Percentiles rank a stretch among this genome's conserved stretches.
phyloP scores from a whole-genome alignment of 2,888 invertebrate species.

The Clitarchus hookeri region DNA sequence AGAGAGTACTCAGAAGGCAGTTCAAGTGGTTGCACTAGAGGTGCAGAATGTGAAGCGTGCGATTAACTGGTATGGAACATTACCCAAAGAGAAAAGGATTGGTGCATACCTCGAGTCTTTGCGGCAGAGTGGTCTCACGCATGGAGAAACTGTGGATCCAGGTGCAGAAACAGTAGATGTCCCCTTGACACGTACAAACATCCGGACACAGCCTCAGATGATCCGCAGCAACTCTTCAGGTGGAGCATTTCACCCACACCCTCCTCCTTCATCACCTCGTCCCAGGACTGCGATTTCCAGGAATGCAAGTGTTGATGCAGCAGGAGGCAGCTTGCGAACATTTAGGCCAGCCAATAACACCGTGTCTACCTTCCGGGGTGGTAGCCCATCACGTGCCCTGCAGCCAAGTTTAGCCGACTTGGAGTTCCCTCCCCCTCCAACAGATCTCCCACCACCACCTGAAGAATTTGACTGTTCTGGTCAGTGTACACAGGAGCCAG shows the following conservation, averaged over 20 bases:
- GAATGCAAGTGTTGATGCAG: slow-evolving; percentile 34
- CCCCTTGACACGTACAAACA: slow-evolving; percentile 65
- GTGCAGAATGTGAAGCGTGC: slow-evolving; percentile 95
- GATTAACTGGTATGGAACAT: slow-evolving; percentile 92
- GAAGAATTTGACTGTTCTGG: slow-evolving; percentile 60
- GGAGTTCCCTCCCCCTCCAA: slow-evolving; percentile 86
- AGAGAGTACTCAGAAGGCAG: slow-evolving; percentile 56
- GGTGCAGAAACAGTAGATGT: slow-evolving; percentile 58
- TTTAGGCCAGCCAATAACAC: slow-evolving; percentile 43
- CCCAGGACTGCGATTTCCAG: slow-evolving; percentile 54
- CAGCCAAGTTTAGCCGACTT: slow-evolving; percentile 79
- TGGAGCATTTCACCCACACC: slow-evolving; percentile 54
- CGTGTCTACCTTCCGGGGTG: slow-evolving; percentile 40
- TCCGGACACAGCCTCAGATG: slow-evolving; percentile 75
- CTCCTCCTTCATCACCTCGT: slow-evolving; percentile 48
- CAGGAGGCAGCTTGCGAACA: slow-evolving; percentile 37
- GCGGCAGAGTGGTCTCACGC: slow-evolving; percentile 72
- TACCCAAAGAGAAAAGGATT: slow-evolving; percentile 95
- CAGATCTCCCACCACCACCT: slow-evolving; percentile 78
- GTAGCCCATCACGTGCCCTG: slow-evolving; percentile 71
- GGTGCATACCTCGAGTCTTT: slow-evolving; percentile 95
- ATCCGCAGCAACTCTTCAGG: slow-evolving; percentile 88
- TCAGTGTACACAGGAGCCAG: slow-evolving; percentile 35
- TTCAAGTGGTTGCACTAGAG: slow-evolving; percentile 90
- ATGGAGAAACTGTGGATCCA: slow-evolving; percentile 44